phyloP scores from a whole-genome alignment of 2,797 vertebrate species.

The Pelochelys cantorii region DNA sequence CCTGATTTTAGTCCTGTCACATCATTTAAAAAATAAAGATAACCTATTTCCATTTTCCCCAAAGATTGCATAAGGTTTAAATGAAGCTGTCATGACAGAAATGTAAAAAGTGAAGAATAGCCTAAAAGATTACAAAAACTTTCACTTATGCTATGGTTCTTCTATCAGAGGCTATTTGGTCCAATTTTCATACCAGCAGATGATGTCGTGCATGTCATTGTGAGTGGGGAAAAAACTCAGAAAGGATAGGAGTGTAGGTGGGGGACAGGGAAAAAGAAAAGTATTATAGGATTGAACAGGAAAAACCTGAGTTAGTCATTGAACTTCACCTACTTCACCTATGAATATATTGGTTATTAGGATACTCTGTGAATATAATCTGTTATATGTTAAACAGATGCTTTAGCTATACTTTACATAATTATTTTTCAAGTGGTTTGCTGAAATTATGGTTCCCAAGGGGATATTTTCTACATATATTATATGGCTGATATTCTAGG shows the following conservation, averaged over 20 bases:
- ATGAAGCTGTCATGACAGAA: slow-evolving; percentile 71
- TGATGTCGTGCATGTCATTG: slow-evolving; percentile 46
- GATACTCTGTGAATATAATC: not conserved
- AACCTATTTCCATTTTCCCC: slow-evolving; percentile 60
- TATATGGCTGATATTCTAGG: not conserved
- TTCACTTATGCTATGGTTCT: slow-evolving; percentile 48
- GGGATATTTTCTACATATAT: not conserved
- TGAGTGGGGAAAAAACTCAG: not conserved
- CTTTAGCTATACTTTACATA: not conserved
- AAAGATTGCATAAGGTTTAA: slow-evolving; percentile 60
- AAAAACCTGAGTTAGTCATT: not conserved
- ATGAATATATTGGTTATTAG: not conserved
- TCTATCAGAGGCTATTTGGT: slow-evolving; percentile 68
- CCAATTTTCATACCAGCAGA: slow-evolving; percentile 58
- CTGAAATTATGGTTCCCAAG: not conserved
- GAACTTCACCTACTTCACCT: not conserved
- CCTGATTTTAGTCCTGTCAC: slow-evolving; percentile 66
- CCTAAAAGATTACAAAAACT: slow-evolving; percentile 60
- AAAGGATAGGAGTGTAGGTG: not conserved
- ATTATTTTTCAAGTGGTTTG: slow-evolving; percentile 39
- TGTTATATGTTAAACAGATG: not conserved
- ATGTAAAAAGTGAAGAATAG: slow-evolving; percentile 67
- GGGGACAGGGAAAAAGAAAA: not conserved
- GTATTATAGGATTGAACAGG: not conserved
- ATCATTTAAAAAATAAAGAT: slow-evolving; percentile 69